Conservation (phyloP, 92 coral and sea anemone species). For the Pocillopora meandrina region DNA sequence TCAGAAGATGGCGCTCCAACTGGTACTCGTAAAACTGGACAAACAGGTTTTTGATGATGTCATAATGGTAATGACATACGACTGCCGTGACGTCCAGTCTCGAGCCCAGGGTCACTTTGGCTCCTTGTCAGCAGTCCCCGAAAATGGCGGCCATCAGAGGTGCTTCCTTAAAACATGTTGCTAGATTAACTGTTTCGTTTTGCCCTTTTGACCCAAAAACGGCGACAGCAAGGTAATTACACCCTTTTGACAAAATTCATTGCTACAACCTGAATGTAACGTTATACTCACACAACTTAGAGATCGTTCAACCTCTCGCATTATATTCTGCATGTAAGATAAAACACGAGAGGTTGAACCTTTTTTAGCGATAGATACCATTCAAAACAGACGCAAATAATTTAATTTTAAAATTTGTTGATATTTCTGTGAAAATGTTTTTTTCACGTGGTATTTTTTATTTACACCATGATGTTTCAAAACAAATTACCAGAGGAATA, state of each 20-base stretch:
- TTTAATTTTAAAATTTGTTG: too few species aligned
- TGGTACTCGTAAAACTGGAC: conserved; percentile 24
- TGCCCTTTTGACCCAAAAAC: conserved; percentile 89
- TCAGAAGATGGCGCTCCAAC: conserved; percentile 20
- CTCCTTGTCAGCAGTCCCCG: too few species aligned
- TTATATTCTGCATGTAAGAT: too few species aligned
- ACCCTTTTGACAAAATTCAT: neutral
- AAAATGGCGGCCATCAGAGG: conserved; percentile 97
- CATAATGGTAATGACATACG: neutral
- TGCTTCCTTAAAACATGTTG: conserved; percentile 76
- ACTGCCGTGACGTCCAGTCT: neutral
- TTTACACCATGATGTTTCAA: too few species aligned
- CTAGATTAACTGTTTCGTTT: conserved; percentile 81
- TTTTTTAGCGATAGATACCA: too few species aligned
- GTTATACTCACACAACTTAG: neutral
- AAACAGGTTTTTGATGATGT: conserved; percentile 52
- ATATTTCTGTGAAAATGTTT: too few species aligned
- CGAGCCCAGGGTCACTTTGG: neutral
- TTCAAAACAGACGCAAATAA: too few species aligned
- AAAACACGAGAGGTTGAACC: too few species aligned
- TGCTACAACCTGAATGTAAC: neutral
- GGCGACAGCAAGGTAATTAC: conserved; percentile 80
- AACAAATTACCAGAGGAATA: too few species aligned
- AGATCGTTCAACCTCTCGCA: too few species aligned
- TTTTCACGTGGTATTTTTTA: too few species aligned